These are phyloP conservation scores for Luperina nickerlii DNA, from an alignment of 2,888 invertebrate species.

Conservation along the genomic window DNA sequence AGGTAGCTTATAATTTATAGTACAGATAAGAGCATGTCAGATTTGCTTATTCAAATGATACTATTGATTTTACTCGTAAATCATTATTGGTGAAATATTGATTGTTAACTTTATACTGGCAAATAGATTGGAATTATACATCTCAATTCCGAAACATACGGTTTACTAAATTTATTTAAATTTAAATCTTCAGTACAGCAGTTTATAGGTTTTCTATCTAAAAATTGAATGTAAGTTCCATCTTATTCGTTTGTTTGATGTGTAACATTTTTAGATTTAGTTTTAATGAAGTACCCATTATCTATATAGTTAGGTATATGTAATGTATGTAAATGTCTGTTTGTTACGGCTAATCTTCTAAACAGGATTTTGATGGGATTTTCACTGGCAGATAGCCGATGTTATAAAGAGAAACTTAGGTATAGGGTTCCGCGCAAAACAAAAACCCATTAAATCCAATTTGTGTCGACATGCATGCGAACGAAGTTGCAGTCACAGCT, in stretches of 20 bases:
- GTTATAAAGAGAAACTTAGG: background rate
- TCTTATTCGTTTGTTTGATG: conserved; percentile 8
- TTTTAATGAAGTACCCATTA: conserved; percentile 26
- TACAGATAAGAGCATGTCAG: conserved; percentile 60
- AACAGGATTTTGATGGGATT: background rate
- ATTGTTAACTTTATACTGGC: conserved; percentile 39
- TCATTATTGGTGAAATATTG: conserved; percentile 51
- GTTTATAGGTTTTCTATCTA: conserved; percentile 26
- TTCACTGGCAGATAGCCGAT: background rate
- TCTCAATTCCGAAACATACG: conserved; percentile 24
- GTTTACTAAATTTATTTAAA: conserved; percentile 12
- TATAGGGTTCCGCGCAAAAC: background rate
- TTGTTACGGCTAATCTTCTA: background rate
- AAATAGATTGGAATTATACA: conserved; percentile 36
- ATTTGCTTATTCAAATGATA: conserved; percentile 56
- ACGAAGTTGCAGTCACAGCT: background rate
- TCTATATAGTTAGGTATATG: background rate
- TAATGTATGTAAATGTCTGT: background rate
- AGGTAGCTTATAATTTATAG: conserved; percentile 52
- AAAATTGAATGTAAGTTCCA: background rate
- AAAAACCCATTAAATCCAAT: no score
- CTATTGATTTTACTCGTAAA: conserved; percentile 50
- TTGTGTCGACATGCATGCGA: background rate
- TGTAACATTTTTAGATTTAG: conserved; percentile 28
- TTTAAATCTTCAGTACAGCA: conserved; percentile 14